A percentile compares a stretch with the other conserved stretches of the same genome.
Conservation (phyloP, 2,113 vertebrate genomes). For the Thermophis baileyi region DNA sequence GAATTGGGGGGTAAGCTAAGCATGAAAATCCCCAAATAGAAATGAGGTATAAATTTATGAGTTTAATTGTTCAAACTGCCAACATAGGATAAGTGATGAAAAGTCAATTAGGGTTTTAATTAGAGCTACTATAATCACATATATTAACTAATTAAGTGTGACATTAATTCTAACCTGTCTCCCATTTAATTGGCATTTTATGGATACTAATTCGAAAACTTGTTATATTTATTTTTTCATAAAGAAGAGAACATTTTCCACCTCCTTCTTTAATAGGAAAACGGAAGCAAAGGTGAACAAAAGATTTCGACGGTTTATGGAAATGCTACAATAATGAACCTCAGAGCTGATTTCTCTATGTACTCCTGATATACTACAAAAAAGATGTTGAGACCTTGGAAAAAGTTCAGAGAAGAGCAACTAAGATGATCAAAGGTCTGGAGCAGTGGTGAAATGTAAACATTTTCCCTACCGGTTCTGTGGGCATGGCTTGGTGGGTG, state of each 20-base stretch:
- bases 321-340: background rate
- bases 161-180: slow-evolving; percentile 27
- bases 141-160: slow-evolving; percentile 22
- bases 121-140: slow-evolving; percentile 14
- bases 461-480: no score
- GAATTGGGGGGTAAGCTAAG: background rate
- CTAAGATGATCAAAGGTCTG: no score
- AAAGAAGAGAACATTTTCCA: background rate
- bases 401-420: no score
- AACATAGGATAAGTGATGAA: slow-evolving; percentile 24
- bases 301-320: background rate
- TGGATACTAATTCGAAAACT: slow-evolving; percentile 13
- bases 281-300: background rate
- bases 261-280: background rate
- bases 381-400: no score
- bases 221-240: slow-evolving; percentile 8
- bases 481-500: no score
- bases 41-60: slow-evolving; percentile 10
- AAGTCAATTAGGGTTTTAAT: slow-evolving; percentile 27
- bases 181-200: slow-evolving; percentile 22
- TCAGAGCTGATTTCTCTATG: no score
- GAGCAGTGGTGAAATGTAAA: no score
- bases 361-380: background rate
- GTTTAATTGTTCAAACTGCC: slow-evolving; percentile 15
- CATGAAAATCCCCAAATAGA: background rate